Evolutionary conservation across 2,113 vertebrate genomes (phyloP), one percentile per base, ranked within the genome.

Genomic region (Gymnarchus niloticus): DNA sequence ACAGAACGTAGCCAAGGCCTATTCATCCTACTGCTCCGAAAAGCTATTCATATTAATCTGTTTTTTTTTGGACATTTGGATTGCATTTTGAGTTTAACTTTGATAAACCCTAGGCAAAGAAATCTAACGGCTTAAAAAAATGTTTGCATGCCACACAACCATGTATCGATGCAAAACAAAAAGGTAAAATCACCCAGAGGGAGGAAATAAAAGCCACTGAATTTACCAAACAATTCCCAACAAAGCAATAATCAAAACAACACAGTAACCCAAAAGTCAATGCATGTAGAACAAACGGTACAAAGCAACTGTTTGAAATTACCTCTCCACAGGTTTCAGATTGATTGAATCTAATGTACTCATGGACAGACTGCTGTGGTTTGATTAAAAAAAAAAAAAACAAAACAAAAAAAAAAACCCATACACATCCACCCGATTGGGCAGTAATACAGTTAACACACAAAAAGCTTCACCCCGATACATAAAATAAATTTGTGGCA

Each of bases 301-400:
- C 57, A 84, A 48, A 69, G 83, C 56, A 84, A 49, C 44, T 8
- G 33, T 14, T 54, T 83, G n/a, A 84, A 84, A 65, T 57, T 48
- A 84, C n/a, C 23, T 56, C 83, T 6, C 80, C 23, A 49, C 14
- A 37, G 51, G 48, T 37, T 56, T 82, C 48, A 52, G 48, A 1
- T 19, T 49, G 14, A 19, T 52, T 82, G 52, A 8, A 54, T 52
- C 49, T 54, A 33, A 56, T 5, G 76, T 51, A 54, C n/a, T 82
- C 37, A 51, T 21, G 80, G 51, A 82, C 80, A 82, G 51, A 82
- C 21, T 51, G n/a, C 41, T 17, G 52, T 10, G 44, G 78, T n/a
- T 52, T 81, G 1, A 10, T 12, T n/a, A 25, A 78, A 73, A 37
- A 73, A 12, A 41, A 10, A 33, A 1, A 5, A 17, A 3, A 59